Evolutionary conservation across 2,113 vertebrate species (phyloP), one percentile per base, ranked within the genome.

Genomic region (Hystrix cristata): DNA sequence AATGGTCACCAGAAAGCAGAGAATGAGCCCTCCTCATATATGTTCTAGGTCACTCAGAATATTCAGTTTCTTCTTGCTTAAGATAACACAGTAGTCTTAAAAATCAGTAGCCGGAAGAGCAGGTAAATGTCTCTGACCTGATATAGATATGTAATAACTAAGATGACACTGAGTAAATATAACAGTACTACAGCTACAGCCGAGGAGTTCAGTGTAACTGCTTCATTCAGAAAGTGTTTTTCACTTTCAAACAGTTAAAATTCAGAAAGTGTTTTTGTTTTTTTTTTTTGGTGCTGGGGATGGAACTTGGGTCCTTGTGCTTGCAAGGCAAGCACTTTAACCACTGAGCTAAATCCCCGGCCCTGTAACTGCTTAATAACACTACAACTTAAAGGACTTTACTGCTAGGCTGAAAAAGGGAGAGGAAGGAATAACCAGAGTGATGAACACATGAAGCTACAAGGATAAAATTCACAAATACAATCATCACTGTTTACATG

Each of bases 391-490:
- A 59, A 78, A 31, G 31, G 27, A 69, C 34, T 78, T n/a, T 31
- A 78, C 78, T 29, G 1, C 14, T 62, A 86, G 19, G 46, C 12
- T 9, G 38, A 72, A 65, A 72, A 81, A 64, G 38, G 72, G 11
- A 69, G 48, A 57, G 7, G 31, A 71, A 1, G 38, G n/a, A 69
- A 72, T 72, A 31, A 84, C 48, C 34, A 53, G 57, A 92, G 60
- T 46, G 16, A 87, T 43, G 55, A 94, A 83, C 51, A 19, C 23
- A 74, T 55, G 21, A 46, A 59, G 38, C n/a, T 82, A 57, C 21
- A 51, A 83, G 29, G 34, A 60, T 74, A 94, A 92, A 95, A 79
- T 60, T 64, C 51, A 83, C 16, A 94, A 74, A 25, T 84, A 65
- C 46, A 97, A 69, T 55, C 34, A 46, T 27, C 46, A 72, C 7